These are phyloP conservation scores for Sicus ferrugineus DNA, from an alignment of 2,888 invertebrate species.

Conservation along the genomic window DNA sequence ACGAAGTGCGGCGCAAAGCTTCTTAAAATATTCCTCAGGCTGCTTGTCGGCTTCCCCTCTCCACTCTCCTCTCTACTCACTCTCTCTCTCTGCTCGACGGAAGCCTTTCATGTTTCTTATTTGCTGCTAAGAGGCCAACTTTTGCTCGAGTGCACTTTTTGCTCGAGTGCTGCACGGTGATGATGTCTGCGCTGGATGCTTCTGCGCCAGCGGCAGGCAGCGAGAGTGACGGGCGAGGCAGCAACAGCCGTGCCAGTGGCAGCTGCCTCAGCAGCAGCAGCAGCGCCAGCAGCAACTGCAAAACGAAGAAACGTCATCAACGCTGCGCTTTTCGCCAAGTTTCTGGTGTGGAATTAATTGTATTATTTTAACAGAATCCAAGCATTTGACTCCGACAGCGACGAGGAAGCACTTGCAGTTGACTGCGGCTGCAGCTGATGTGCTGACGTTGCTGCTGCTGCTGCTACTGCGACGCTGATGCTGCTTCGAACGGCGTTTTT, in stretches of 20 bases:
- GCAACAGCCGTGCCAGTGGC: neutral
- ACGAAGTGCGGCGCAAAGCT: neutral
- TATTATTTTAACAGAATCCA: slow-evolving; percentile 40
- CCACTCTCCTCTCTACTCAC: neutral
- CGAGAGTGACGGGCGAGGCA: neutral
- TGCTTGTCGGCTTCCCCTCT: neutral
- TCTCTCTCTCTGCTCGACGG: neutral
- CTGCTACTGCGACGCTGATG: neutral
- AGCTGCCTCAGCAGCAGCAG: neutral
- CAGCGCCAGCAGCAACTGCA: no score
- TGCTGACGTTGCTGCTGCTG: neutral
- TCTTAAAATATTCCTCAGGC: slow-evolving; percentile 2
- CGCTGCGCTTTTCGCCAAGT: slow-evolving; percentile 10
- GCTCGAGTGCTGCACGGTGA: slow-evolving; percentile 9
- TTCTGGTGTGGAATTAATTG: slow-evolving; percentile 39
- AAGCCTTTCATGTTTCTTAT: neutral
- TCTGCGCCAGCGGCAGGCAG: neutral
- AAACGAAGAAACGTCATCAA: neutral
- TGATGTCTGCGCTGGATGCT: slow-evolving; percentile 8
- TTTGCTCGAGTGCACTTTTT: slow-evolving; percentile 13
- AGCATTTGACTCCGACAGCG: slow-evolving; percentile 18
- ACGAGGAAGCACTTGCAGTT: neutral
- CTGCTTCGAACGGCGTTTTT: neutral
- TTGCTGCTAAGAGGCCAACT: slow-evolving; percentile 21
- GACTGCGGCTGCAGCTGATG: neutral